Conservation (phyloP, 2,797 vertebrate species). For the Trachops cirrhosus region DNA sequence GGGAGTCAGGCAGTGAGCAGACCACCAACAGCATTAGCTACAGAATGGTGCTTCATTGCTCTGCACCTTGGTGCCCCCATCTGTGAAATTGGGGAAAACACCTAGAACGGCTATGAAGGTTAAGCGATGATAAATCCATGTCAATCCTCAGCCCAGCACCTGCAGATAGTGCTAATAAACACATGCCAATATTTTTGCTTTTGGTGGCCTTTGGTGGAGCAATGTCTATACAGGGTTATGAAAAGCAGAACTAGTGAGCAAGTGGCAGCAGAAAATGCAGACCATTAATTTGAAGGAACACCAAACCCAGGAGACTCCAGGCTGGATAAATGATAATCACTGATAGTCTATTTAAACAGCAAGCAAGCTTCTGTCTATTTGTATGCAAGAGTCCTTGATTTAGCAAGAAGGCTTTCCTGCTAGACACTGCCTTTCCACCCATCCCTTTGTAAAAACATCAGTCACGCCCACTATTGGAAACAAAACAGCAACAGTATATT, state of each 20-base stretch:
- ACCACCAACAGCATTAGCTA: no score
- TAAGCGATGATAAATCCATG: neutral
- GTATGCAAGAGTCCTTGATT: neutral
- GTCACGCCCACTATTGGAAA: neutral
- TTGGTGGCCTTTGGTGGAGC: neutral
- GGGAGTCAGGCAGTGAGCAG: neutral
- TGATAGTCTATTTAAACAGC: conserved; percentile 40
- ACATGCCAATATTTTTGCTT: neutral
- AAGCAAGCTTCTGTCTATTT: neutral
- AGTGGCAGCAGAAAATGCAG: neutral
- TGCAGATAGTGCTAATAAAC: neutral
- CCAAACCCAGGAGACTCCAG: neutral
- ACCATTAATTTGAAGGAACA: neutral
- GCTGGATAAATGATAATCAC: neutral
- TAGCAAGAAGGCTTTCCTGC: conserved; percentile 50
- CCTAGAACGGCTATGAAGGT: neutral
- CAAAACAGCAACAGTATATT: neutral
- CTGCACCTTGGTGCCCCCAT: neutral
- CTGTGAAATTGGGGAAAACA: neutral
- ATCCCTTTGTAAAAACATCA: conserved; percentile 34
- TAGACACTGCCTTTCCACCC: conserved; percentile 25
- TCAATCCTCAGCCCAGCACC: neutral
- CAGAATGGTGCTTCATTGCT: neutral
- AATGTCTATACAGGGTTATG: neutral
- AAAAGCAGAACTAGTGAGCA: neutral